Conservation (phyloP, 2,113 vertebrate species). For the Hemibagrus wyckioides region DNA sequence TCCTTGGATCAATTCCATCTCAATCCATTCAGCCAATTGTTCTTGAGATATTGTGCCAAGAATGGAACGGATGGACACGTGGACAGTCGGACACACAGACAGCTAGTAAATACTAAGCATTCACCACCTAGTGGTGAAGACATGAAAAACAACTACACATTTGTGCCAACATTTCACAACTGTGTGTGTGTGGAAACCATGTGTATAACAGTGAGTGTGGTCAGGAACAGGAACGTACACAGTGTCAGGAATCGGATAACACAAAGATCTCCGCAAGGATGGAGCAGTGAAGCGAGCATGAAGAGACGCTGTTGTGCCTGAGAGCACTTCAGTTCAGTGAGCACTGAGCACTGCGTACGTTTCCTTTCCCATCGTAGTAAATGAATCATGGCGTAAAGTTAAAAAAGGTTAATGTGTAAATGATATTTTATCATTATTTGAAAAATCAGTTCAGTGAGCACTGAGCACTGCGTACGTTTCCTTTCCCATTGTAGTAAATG, state of each 20-base stretch:
- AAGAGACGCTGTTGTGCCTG: neutral
- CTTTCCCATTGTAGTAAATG: neutral
- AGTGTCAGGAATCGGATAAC: neutral
- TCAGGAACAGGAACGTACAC: neutral
- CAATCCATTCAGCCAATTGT: neutral
- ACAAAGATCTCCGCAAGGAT: neutral
- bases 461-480: neutral
- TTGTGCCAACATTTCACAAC: neutral
- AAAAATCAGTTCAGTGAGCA: neutral
- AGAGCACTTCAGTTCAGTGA: neutral
- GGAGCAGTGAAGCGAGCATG: neutral
- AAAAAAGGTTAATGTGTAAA: neutral
- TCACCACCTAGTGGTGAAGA: neutral
- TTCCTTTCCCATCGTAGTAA: neutral
- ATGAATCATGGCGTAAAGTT: neutral
- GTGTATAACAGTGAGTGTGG: neutral
- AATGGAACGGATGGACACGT: neutral
- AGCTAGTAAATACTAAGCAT: neutral
- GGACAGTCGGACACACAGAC: neutral
- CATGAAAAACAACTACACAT: neutral
- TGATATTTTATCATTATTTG: no score
- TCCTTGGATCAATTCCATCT: neutral
- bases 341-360: neutral
- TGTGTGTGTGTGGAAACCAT: neutral
- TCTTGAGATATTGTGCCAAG: neutral